Percentiles rank a stretch among this genome's conserved stretches.
phyloP scores from a whole-genome alignment of 2,888 invertebrate genomes.

The Dryocosmus kuriphilus region DNA sequence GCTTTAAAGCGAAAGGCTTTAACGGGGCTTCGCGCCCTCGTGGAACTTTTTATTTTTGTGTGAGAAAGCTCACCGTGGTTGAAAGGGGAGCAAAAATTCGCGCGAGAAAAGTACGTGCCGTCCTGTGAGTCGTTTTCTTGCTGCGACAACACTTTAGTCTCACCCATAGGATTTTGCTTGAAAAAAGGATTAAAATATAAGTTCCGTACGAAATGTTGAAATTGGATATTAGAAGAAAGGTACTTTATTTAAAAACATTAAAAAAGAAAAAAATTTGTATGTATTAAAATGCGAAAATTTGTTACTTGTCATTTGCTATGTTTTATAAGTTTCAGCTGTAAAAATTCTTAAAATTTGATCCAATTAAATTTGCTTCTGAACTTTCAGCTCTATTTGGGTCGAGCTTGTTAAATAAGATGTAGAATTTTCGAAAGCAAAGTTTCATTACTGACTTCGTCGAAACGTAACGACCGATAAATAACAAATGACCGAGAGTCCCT shows the following conservation, averaged over 20 bases:
- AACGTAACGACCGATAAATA: constrained; percentile 68
- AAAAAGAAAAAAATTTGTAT: no score
- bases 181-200: constrained; percentile 21
- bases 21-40: constrained; percentile 68
- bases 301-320: no score
- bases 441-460: constrained; percentile 66
- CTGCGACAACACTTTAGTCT: constrained; percentile 44
- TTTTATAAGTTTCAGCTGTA: no score
- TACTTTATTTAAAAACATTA: no score
- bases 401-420: not conserved
- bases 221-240: no score
- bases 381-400: not conserved
- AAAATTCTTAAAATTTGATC: no score
- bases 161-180: constrained; percentile 44
- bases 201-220: not conserved
- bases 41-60: constrained; percentile 43
- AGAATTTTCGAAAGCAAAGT: constrained; percentile 36
- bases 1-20: constrained; percentile 72
- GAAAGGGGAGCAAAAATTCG: constrained; percentile 18
- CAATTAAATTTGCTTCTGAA: not conserved
- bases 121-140: constrained; percentile 11
- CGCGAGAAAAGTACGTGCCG: constrained; percentile 29
- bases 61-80: constrained; percentile 12
- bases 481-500: constrained; percentile 61
- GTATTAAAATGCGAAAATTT: no score